Evolutionary conservation across 2,797 vertebrate species (phyloP).

Genomic region (Argyrosomus regius): DNA sequence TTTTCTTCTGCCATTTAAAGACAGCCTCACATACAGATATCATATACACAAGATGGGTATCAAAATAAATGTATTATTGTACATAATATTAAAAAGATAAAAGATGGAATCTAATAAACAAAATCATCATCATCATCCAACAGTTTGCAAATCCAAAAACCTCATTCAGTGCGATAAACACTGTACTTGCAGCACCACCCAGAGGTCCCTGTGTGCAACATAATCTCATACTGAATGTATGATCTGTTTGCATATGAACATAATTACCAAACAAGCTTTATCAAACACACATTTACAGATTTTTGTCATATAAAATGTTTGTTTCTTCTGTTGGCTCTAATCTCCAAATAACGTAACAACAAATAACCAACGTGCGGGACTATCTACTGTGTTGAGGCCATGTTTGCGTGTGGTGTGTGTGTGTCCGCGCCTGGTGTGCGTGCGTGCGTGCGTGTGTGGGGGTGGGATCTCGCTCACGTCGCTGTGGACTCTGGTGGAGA

Average conservation of each 20-base stretch:
- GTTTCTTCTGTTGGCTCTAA: not conserved
- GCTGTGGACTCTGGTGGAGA: slow-evolving; percentile 10
- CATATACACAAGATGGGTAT: too few species aligned
- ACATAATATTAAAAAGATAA: not conserved
- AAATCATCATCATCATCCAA: not conserved
- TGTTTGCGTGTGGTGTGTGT: not conserved
- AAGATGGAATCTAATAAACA: not conserved
- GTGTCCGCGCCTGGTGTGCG: not conserved
- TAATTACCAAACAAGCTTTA: not conserved
- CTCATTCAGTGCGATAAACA: not conserved
- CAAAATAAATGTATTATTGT: not conserved
- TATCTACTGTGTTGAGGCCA: not conserved
- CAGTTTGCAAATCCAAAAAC: not conserved
- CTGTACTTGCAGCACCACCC: slow-evolving; percentile 57
- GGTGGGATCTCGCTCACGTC: slow-evolving; percentile 55
- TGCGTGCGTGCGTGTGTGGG: slow-evolving; percentile 16
- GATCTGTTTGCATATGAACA: not conserved
- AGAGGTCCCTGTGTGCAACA: slow-evolving; percentile 16
- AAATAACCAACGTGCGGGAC: not conserved
- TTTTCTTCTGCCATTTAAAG: not conserved
- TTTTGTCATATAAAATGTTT: not conserved
- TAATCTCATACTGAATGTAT: not conserved
- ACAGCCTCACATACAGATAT: not conserved
- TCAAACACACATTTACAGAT: not conserved
- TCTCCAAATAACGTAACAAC: accelerated